Conservation (phyloP, 2,797 vertebrate species). For the Microcaecilia unicolor region DNA sequence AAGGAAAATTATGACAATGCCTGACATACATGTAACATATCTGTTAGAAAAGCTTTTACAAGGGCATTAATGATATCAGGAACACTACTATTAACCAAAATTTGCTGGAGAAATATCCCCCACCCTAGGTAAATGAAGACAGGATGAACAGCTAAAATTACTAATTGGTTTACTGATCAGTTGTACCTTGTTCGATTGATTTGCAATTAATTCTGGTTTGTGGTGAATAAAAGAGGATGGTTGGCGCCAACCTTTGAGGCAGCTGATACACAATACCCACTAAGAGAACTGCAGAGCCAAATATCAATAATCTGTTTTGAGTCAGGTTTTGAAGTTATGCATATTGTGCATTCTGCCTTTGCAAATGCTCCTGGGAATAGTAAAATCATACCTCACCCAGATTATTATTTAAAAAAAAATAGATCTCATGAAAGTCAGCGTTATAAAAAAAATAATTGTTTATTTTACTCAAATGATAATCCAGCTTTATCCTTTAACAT, state of each 20-base stretch:
- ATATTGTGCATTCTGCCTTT: constrained; percentile 59
- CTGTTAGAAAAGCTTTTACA: constrained; percentile 8
- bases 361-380: constrained; percentile 16
- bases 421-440: too few relatives aligned
- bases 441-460: too few relatives aligned
- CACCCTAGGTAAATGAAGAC: constrained; percentile 65
- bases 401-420: too few relatives aligned
- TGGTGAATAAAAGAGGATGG: constrained; percentile 75
- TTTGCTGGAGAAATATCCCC: constrained; percentile 19
- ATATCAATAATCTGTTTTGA: constrained; percentile 74
- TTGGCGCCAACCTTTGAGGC: constrained; percentile 92
- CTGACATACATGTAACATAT: not conserved
- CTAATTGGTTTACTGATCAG: constrained; percentile 99
- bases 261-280: constrained; percentile 86
- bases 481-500: too few relatives aligned
- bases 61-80: constrained; percentile 5
- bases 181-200: constrained; percentile 99
- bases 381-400: too few relatives aligned
- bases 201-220: constrained; percentile 99
- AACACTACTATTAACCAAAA: constrained; percentile 28
- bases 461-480: too few relatives aligned
- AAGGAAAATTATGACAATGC: not conserved
- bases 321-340: constrained; percentile 48
- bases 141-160: constrained; percentile 92
- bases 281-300: constrained; percentile 59